Evolutionary conservation across 2,797 vertebrate genomes (phyloP).

Genomic region (Poliocrania exsul): DNA sequence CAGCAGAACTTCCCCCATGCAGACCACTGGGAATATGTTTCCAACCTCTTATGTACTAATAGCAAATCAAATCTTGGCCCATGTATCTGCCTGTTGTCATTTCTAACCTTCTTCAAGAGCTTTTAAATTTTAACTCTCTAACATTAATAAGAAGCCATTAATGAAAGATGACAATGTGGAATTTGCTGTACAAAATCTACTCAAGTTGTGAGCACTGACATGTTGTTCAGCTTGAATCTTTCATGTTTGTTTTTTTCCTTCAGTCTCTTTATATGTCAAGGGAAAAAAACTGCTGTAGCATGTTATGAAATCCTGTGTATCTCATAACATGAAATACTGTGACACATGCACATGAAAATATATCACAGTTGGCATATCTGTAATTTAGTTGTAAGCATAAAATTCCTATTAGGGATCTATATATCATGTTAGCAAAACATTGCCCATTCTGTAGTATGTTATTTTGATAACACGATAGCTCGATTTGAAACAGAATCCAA

Average conservation of each 20-base stretch:
- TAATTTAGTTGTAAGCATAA: constrained; percentile 53
- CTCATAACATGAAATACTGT: constrained; percentile 23
- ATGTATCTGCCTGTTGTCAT: neutral
- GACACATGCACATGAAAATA: constrained; percentile 12
- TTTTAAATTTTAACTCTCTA: neutral
- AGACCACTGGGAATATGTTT: neutral
- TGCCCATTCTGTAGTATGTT: constrained; percentile 4
- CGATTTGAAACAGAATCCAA: constrained; percentile 58
- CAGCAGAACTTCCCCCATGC: neutral
- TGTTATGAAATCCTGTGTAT: constrained; percentile 35
- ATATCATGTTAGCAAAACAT: constrained; percentile 51
- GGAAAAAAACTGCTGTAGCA: neutral
- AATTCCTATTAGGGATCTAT: constrained; percentile 45
- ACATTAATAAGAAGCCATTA: neutral
- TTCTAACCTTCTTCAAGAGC: neutral
- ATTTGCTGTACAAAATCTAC: neutral
- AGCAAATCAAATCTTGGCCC: neutral
- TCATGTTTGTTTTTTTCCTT: neutral
- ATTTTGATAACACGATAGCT: constrained; percentile 50
- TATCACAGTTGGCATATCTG: constrained; percentile 13
- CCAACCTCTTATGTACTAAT: neutral
- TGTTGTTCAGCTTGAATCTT: neutral
- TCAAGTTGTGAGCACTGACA: neutral
- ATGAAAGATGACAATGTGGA: neutral
- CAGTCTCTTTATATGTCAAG: neutral